Evolutionary conservation across 2,888 invertebrate species (phyloP).

Genomic region (Ophion costatus): DNA sequence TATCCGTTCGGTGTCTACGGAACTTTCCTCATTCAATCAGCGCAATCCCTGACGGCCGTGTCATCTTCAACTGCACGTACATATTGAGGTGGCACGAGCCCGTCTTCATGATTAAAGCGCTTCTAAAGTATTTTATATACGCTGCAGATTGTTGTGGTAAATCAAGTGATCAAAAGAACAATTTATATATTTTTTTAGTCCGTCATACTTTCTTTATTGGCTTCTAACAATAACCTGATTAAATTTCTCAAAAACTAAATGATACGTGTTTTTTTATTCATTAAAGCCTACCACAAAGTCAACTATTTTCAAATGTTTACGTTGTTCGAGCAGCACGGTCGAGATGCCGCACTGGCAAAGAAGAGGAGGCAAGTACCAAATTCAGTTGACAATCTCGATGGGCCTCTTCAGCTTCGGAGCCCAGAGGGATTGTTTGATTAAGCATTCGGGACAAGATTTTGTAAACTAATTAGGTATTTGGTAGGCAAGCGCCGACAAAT

Average conservation of each 20-base stretch:
- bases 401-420: background rate
- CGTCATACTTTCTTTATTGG: too few relatives aligned
- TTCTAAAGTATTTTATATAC: background rate
- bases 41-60: conserved; percentile 50
- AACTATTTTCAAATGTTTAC: too few relatives aligned
- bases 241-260: too few relatives aligned
- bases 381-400: too few relatives aligned
- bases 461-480: background rate
- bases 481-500: too few relatives aligned
- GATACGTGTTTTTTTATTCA: too few relatives aligned
- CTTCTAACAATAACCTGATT: too few relatives aligned
- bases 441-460: background rate
- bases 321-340: background rate
- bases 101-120: conserved; percentile 41
- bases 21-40: conserved; percentile 66
- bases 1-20: conserved; percentile 52
- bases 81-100: conserved; percentile 15
- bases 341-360: background rate
- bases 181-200: too few relatives aligned
- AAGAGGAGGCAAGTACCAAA: background rate
- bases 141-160: conserved; percentile 14
- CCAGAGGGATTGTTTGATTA: background rate
- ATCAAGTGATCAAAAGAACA: conserved; percentile 15
- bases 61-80: conserved; percentile 39
- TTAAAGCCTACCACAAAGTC: too few relatives aligned